Evolutionary conservation across 2,888 invertebrate genomes (phyloP), one percentile per base, ranked within the genome.

Genomic region (Lydus trimaculatus): DNA sequence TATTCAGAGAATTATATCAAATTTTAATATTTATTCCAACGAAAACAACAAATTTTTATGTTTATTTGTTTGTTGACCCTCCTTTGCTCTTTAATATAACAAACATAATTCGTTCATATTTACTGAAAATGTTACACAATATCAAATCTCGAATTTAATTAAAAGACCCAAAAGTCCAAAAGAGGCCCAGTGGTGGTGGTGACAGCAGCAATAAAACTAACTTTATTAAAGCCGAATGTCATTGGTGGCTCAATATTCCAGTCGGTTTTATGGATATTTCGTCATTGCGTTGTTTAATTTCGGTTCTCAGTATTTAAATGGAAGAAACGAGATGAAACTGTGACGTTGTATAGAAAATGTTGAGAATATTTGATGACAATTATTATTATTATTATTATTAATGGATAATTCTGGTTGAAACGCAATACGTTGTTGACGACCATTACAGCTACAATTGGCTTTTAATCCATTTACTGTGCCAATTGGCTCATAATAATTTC

Each of bases 131-230:
- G 48, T 65, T 6, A 33, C n/a, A 52, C 17, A 56, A 61, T 58
- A 36, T 66, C 62, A 52, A 62, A 62, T 66, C 58, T 33, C 52
- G 48, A 43, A 65, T 61, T 66, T 66, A 62, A 66, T 66, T 66
- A 66, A 66, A 62, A 28, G 66, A 36, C 56, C 56, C 56, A 56
- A 56, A 56, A 56, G 56, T 56, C 25, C 13, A 56, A 25, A 13
- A 20, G 48, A 48, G 20, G 25, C 2, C 25, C 4, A 25, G 56
- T 56, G 48, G 20, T 48, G 6, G 36, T 36, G 36, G 36, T 36
- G 36, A 36, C 17, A 13, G 43, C 17, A 17, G 60, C 13, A 36
- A 31, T 36, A 60, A 60, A 60, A 31, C 11, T 9, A 25, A 61
- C 39, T 61, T 61, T 61, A 61, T 61, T 61, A 36, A 61, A 61